Percentiles rank a stretch among this genome's conserved stretches.
phyloP scores from a whole-genome alignment of 2,888 invertebrate genomes.

The Lepidochrysops patricia region DNA sequence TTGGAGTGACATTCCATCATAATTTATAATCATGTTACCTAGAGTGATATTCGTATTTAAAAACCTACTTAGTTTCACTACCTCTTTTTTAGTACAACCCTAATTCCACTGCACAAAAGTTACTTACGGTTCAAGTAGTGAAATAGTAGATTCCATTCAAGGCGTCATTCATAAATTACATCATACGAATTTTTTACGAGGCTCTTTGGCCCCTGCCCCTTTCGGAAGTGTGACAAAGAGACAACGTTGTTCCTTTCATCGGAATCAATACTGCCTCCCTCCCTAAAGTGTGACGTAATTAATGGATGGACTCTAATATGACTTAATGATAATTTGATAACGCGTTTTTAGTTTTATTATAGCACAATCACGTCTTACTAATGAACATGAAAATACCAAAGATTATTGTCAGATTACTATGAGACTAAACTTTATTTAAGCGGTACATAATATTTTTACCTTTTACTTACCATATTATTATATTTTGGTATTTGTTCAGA shows the following conservation, averaged over 20 bases:
- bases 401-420: neutral
- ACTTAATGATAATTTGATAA: neutral
- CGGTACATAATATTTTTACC: neutral
- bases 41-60: neutral
- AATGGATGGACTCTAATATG: no score
- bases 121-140: neutral
- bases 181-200: no score
- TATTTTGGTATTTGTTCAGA: no score
- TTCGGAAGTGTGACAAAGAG: no score
- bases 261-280: no score
- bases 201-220: no score
- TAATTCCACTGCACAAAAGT: neutral
- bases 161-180: no score
- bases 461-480: neutral
- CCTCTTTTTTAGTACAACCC: neutral
- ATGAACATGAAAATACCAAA: neutral
- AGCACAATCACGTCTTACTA: neutral
- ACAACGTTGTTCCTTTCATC: no score
- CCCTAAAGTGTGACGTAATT: no score
- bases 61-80: neutral
- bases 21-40: neutral
- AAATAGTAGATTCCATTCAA: neutral
- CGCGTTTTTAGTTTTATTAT: neutral
- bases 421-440: neutral
- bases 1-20: neutral